Conservation (phyloP, 2,888 invertebrate genomes). For the Zele albiditarsus region DNA sequence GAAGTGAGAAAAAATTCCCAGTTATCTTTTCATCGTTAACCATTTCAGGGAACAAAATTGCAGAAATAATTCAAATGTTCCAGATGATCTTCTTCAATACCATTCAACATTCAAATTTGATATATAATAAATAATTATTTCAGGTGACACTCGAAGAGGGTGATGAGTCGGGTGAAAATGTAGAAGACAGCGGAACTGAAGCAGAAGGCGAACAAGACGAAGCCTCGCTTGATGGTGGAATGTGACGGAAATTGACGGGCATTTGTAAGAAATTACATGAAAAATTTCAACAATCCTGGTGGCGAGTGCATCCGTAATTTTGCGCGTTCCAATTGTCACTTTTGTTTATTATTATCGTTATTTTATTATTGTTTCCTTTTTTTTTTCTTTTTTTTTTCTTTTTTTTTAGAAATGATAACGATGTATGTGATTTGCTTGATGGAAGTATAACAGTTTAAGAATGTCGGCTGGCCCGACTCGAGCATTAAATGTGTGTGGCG, state of each 20-base stretch:
- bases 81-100: not conserved
- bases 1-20: too few relatives aligned
- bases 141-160: slow-evolving; percentile 92
- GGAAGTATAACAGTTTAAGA: slow-evolving; percentile 4
- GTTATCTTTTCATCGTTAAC: too few relatives aligned
- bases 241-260: slow-evolving; percentile 95
- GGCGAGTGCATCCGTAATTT: slow-evolving; percentile 84
- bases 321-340: slow-evolving; percentile 40
- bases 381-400: slow-evolving; percentile 17
- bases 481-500: slow-evolving; percentile 8
- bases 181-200: slow-evolving; percentile 70
- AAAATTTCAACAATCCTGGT: slow-evolving; percentile 88
- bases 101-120: slow-evolving; percentile 42
- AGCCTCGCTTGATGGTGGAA: slow-evolving; percentile 77
- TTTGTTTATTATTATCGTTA: slow-evolving; percentile 41
- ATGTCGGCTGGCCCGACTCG: slow-evolving; percentile 46
- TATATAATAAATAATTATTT: slow-evolving; percentile 38
- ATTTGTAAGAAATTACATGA: slow-evolving; percentile 92
- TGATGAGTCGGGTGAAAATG: slow-evolving; percentile 79
- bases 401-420: slow-evolving; percentile 12
- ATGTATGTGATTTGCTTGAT: slow-evolving; percentile 20
- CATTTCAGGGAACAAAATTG: not conserved
- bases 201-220: slow-evolving; percentile 73
- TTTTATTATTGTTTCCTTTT: slow-evolving; percentile 7
- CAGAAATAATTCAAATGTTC: not conserved